A percentile compares a stretch with the other conserved stretches of the same genome.
Conservation (phyloP, 53 echinoderm and acorn worm genomes). For the Patiria pectinifera region DNA sequence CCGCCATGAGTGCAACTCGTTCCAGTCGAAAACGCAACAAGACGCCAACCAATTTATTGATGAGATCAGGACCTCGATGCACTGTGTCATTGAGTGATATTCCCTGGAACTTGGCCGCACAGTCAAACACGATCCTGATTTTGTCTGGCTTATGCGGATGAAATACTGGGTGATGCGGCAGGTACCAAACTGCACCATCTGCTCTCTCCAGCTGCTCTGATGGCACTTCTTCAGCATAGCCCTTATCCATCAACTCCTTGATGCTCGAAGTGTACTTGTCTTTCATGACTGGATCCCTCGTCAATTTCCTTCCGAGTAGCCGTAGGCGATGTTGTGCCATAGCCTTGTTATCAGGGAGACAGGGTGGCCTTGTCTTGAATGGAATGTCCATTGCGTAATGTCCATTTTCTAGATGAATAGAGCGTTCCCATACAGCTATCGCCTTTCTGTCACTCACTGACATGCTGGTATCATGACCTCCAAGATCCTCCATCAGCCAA, state of each 20-base stretch:
- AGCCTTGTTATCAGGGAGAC: conserved; percentile 60
- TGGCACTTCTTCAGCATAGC: conserved; percentile 1
- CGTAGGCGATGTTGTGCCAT: conserved; percentile 66
- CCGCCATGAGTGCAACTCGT: conserved; percentile 66
- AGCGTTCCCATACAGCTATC: conserved; percentile 21
- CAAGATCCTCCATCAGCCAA: conserved; percentile 61
- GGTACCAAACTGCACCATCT: conserved; percentile 64
- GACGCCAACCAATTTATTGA: conserved; percentile 70
- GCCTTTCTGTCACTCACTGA: conserved; percentile 42
- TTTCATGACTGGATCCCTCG: conserved; percentile 24
- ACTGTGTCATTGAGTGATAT: conserved; percentile 64
- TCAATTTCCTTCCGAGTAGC: conserved; percentile 49
- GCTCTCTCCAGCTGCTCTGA: conserved; percentile 2
- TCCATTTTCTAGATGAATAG: conserved; percentile 22
- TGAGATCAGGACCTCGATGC: conserved; percentile 75
- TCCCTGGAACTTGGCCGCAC: conserved; percentile 54
- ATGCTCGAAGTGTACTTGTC: conserved; percentile 48
- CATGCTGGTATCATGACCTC: background rate
- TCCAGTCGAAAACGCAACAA: conserved; percentile 68
- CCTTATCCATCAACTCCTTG: conserved; percentile 39
- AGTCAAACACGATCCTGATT: conserved; percentile 64
- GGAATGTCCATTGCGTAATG: conserved; percentile 69
- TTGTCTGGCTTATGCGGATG: conserved; percentile 71
- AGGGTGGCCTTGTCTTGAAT: conserved; percentile 60
- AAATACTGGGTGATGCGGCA: conserved; percentile 74